Base-by-base conservation (phyloP, 2,797 vertebrate species). In the Sebastes matsubarae region DNA sequence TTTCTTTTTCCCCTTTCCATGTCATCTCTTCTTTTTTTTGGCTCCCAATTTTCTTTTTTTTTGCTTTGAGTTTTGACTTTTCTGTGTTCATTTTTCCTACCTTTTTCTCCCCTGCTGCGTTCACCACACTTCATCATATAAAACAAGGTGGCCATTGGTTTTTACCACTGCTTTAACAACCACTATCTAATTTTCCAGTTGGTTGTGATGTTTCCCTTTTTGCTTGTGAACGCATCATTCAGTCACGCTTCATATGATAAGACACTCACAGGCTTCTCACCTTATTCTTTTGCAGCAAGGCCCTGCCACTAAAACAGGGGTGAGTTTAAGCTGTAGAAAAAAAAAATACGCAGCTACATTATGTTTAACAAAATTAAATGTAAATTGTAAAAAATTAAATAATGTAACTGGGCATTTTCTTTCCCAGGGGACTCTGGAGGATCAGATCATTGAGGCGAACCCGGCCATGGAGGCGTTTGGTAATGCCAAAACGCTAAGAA, bases 371-470 rank as follows among this genome's bases (percentile, higher is more conserved):
- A 72, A 61, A 61, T 4, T 3, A 42, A 32, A 1, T 42, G 4
- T 8, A 18, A n/a, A 54, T 36, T 6, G 2, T 77, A 67, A 38
- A 30, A n/a, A 54, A 54, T 52, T 0, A n/a, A 7, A 10, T 29
- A 32, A 52, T 38, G 3, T 69, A 42, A 29, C 3, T 22, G 1
- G 1, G 2, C 8, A 24, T 68, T 6, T 18, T 58, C 9, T 65
- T 14, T 64, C 27, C 4, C 67, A 99, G 97, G 97, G 97, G 42
- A 99, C 97, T 67, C 95, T 99, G 2, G 98, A 99, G 92, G 98
- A 99, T 94, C 98, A 99, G 93, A 97, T 99, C 90, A 98, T 99
- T 3, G 97, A 99, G 94, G 98, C 98, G 0, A 99, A 99, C 90
- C 98, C 98, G 1, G 98, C 97, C 85, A 98, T 99, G 97, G 98